phyloP scores from a whole-genome alignment of 2,113 vertebrate genomes.

The Chinchilla lanigera region DNA sequence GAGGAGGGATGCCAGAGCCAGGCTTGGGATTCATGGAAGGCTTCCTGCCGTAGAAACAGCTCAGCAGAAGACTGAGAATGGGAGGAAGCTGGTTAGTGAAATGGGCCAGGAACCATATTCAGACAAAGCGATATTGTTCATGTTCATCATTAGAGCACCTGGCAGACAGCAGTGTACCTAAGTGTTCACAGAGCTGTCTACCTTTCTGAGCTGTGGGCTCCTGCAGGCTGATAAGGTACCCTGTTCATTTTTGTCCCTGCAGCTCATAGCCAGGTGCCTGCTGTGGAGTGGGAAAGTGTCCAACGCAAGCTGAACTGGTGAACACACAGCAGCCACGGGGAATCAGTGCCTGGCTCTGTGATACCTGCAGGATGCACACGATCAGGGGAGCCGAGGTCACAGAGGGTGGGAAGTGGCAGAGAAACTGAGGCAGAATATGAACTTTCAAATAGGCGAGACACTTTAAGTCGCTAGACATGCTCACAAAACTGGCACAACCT shows the following conservation, averaged over 20 bases:
- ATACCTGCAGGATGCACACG: not conserved
- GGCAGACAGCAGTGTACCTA: not conserved
- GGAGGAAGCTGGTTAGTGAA: not conserved
- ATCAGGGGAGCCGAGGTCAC: not conserved
- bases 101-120: not conserved
- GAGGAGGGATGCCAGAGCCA: not conserved
- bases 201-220: not conserved
- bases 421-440: conserved; percentile 20
- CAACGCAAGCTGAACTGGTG: not conserved
- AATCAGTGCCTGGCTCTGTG: not conserved
- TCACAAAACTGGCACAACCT: not conserved
- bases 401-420: not conserved
- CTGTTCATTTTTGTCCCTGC: not conserved
- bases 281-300: not conserved
- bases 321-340: not conserved
- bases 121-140: conserved; percentile 46
- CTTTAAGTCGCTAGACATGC: not conserved
- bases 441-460: not conserved
- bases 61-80: not conserved
- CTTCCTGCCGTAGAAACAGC: not conserved
- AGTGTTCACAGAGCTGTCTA: not conserved
- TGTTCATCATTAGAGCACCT: not conserved
- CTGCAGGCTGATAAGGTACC: not conserved
- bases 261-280: not conserved
- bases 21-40: not conserved